A percentile compares a stretch with the other conserved stretches of the same genome.
Conservation (phyloP, 2,888 invertebrate species). For the Herminia tarsipennalis region DNA sequence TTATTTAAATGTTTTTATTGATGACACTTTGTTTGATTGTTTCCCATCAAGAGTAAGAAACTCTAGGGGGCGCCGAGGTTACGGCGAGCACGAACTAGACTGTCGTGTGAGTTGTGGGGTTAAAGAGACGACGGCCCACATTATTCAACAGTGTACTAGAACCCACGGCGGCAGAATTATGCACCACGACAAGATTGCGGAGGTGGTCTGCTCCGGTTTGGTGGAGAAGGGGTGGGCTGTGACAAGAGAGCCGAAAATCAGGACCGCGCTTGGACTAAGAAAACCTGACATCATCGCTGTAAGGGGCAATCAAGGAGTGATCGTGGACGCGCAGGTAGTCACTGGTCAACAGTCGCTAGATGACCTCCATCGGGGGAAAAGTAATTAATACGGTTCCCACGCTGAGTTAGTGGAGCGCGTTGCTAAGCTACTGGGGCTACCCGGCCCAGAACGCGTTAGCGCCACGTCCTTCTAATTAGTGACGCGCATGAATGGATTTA, state of each 20-base stretch:
- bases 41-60: constrained; percentile 18
- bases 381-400: constrained; percentile 36
- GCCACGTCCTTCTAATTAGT: constrained; percentile 31
- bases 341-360: constrained; percentile 44
- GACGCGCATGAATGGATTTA: too few species aligned
- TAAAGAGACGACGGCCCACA: constrained; percentile 49
- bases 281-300: constrained; percentile 54
- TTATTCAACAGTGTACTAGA: constrained; percentile 46
- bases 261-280: constrained; percentile 38
- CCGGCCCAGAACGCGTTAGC: constrained; percentile 15
- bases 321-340: constrained; percentile 57
- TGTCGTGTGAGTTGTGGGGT: constrained; percentile 53
- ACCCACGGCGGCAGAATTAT: constrained; percentile 53
- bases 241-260: too few species aligned
- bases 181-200: constrained; percentile 43
- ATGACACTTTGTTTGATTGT: too few species aligned
- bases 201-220: constrained; percentile 35
- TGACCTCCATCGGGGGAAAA: constrained; percentile 37
- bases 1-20: too few species aligned
- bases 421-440: constrained; percentile 32
- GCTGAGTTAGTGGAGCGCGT: constrained; percentile 35
- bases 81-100: constrained; percentile 25
- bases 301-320: constrained; percentile 32
- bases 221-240: too few species aligned
- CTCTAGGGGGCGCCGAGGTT: constrained; percentile 8